phyloP scores from a whole-genome alignment of 2,797 vertebrate genomes.

The Pagetopsis macropterus region DNA sequence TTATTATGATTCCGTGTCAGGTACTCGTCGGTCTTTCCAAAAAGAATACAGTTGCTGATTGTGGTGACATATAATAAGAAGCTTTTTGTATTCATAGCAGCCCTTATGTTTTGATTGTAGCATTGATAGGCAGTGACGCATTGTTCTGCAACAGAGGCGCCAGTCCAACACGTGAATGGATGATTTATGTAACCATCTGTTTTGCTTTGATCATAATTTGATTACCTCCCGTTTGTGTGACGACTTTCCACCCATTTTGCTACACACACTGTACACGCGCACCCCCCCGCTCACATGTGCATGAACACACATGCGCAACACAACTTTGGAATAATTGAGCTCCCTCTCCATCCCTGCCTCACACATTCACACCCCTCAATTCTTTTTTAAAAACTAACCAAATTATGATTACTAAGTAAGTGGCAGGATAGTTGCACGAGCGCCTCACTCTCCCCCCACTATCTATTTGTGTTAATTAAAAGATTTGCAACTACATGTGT shows the following conservation, averaged over 20 bases:
- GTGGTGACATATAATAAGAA: conserved; percentile 31
- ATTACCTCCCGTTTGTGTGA: conserved; percentile 71
- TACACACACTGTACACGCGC: conserved; percentile 9
- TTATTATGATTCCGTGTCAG: not conserved
- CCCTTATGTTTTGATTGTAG: conserved; percentile 66
- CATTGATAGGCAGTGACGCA: conserved; percentile 76
- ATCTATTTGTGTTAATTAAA: conserved; percentile 85
- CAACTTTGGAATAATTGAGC: conserved; percentile 64
- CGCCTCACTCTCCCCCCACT: conserved; percentile 65
- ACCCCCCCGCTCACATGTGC: conserved; percentile 11
- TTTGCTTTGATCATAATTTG: conserved; percentile 78
- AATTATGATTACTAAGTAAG: conserved; percentile 77
- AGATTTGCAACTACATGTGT: conserved; percentile 87
- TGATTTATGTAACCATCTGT: conserved; percentile 81
- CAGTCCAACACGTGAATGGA: conserved; percentile 74
- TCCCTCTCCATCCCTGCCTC: conserved; percentile 51
- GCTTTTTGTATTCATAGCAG: conserved; percentile 60
- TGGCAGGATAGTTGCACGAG: conserved; percentile 67
- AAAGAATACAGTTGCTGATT: conserved; percentile 3
- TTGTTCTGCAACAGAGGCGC: conserved; percentile 72
- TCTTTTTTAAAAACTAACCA: conserved; percentile 68
- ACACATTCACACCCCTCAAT: conserved; percentile 48
- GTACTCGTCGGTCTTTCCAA: not conserved
- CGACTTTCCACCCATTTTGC: conserved; percentile 60
- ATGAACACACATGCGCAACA: conserved; percentile 21